Base-by-base conservation (phyloP, 2,797 vertebrate species). In the Scolopax rusticola region DNA sequence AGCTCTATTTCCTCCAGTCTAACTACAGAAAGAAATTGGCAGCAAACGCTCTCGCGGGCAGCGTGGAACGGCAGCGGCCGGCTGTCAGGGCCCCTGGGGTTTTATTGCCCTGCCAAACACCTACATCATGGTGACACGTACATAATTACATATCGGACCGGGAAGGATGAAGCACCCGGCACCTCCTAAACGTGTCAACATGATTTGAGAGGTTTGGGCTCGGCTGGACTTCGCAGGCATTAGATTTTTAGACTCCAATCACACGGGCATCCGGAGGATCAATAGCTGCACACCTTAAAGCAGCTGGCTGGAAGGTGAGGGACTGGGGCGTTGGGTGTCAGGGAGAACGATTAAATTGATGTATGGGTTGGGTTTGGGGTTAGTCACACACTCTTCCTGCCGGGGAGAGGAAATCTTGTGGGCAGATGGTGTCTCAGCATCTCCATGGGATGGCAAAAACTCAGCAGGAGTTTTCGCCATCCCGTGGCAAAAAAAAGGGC, bases 141-240 rank as follows among this genome's bases (percentile, higher is more conserved):
- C 96, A 95, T 97, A 97, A 97, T 97, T 97, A 97, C 97, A 97
- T 90, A 95, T 96, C 15, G 90, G 95, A 94, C 57, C 36, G 18
- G 76, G 79, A 70, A 97, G 95, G 95, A 97, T 91, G 96, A 97
- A 97, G 96, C 82, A 18, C 93, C 87, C 36, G 6, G 97, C 77
- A 90, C 95, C 96, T 97, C 95, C 94, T 97, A 97, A 97, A 97
- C 24, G 5, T 96, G 97, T 97, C 97, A 97, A 79, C 82, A 81
- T 97, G 97, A 97, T 97, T 97, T 97, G 97, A 97, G 96, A 96
- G 96, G 93, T 94, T 96, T 96, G 95, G 94, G 92, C 71, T 97
- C 11, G 21, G 61, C 88, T 84, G 96, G 95, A 20, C 96, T 96
- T 96, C 88, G 85, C 89, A 50, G 89, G 88, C 91, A 36, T 87